phyloP scores from a whole-genome alignment of 2,797 vertebrate species.

The Trematomus bernacchii region DNA sequence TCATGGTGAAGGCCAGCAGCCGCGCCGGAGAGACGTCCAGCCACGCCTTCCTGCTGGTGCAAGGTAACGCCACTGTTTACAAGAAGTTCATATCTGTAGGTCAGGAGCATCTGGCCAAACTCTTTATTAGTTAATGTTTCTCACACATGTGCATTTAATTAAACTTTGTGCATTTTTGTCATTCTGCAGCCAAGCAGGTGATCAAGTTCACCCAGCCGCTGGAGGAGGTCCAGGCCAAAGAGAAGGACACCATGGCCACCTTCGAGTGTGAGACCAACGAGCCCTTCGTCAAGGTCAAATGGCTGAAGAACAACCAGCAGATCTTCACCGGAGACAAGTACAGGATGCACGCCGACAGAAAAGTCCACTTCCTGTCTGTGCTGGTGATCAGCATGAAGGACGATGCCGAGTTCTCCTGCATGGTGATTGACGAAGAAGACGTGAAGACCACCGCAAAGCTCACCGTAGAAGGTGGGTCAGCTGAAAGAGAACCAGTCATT shows the following conservation, averaged over 20 bases:
- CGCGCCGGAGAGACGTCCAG: conserved; percentile 96
- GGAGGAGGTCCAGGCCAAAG: conserved; percentile 90
- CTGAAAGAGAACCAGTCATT: not conserved
- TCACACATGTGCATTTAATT: no score
- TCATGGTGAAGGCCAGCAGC: conserved; percentile 98
- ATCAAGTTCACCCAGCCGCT: conserved; percentile 91
- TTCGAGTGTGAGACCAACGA: conserved; percentile 99
- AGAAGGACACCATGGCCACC: conserved; percentile 95
- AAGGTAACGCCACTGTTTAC: conserved; percentile 85
- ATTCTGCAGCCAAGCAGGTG: conserved; percentile 90
- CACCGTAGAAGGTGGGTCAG: conserved; percentile 90
- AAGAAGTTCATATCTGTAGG: not conserved
- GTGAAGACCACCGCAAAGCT: conserved; percentile 91
- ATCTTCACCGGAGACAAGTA: conserved; percentile 96
- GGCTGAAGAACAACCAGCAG: conserved; percentile 92
- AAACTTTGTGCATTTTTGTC: not conserved
- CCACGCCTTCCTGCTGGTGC: conserved; percentile 96
- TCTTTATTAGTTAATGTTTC: no score
- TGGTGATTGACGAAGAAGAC: conserved; percentile 87
- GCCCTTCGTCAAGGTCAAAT: conserved; percentile 97
- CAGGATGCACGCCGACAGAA: conserved; percentile 97
- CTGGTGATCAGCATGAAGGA: conserved; percentile 89
- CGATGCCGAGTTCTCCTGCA: conserved; percentile 91
- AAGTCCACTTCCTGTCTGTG: conserved; percentile 96
- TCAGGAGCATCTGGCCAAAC: no score